Percentiles rank a stretch among this genome's conserved stretches.
phyloP scores from a whole-genome alignment of 2,113 vertebrate species.

The Myanophis thanlyinensis region DNA sequence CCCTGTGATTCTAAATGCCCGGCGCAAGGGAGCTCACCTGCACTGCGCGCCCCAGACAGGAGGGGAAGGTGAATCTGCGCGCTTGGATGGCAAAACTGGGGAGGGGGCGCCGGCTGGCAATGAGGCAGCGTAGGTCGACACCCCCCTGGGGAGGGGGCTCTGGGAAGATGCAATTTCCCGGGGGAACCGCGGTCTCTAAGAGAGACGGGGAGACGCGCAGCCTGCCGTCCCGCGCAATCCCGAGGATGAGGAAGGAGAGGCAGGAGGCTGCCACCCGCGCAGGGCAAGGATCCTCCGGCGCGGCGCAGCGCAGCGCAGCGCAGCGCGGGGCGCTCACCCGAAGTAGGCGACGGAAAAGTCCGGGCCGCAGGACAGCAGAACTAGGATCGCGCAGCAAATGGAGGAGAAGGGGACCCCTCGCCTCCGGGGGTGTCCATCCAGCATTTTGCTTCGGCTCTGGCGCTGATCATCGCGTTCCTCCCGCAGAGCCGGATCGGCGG shows the following conservation, averaged over 20 bases:
- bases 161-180: background rate
- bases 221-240: background rate
- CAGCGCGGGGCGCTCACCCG: slow-evolving; percentile 70
- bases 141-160: background rate
- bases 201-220: background rate
- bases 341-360: slow-evolving; percentile 83
- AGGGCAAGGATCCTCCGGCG: background rate
- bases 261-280: no score
- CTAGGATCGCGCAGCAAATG: slow-evolving; percentile 77
- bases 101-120: background rate
- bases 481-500: slow-evolving; percentile 76
- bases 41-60: slow-evolving; percentile 50
- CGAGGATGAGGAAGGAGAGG: background rate
- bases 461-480: slow-evolving; percentile 88
- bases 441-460: slow-evolving; percentile 90
- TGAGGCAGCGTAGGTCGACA: background rate
- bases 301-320: no score
- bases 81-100: background rate
- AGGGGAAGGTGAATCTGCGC: slow-evolving; percentile 32
- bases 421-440: slow-evolving; percentile 91
- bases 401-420: slow-evolving; percentile 75
- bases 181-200: background rate
- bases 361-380: slow-evolving; percentile 68
- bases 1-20: background rate
- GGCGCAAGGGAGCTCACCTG: background rate